These are phyloP conservation scores for Crematogaster levior DNA, from an alignment of 2,888 invertebrate genomes.

Conservation along the genomic window DNA sequence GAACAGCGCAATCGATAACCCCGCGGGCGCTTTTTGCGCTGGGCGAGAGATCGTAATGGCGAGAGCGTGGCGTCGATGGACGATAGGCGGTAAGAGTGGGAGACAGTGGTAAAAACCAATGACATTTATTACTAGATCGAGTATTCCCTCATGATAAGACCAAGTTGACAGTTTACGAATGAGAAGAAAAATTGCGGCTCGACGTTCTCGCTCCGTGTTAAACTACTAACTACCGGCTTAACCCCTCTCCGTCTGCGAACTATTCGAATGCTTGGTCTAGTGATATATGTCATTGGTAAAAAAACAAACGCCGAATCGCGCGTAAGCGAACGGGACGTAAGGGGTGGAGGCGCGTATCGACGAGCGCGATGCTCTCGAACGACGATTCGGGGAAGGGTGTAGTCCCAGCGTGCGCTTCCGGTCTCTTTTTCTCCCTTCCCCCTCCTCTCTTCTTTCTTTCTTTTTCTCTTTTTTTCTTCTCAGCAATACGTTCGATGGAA, in stretches of 20 bases:
- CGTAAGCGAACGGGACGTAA: slow-evolving; percentile 58
- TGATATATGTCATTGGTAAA: no score
- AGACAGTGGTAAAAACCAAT: slow-evolving; percentile 72
- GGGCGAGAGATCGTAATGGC: slow-evolving; percentile 62
- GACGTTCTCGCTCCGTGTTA: no score
- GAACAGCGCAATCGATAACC: slow-evolving; percentile 63
- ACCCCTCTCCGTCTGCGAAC: no score
- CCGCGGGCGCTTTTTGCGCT: slow-evolving; percentile 57
- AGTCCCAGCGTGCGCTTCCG: slow-evolving; percentile 33
- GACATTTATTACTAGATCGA: no score
- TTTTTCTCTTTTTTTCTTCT: not conserved
- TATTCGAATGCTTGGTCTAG: no score
- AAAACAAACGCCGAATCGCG: slow-evolving; percentile 52
- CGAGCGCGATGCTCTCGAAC: not conserved
- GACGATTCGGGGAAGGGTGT: slow-evolving; percentile 40
- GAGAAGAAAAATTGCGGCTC: no score
- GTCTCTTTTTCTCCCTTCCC: slow-evolving; percentile 5
- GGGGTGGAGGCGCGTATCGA: slow-evolving; percentile 14
- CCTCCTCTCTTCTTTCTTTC: not conserved
- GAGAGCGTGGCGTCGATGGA: slow-evolving; percentile 69
- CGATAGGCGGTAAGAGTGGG: slow-evolving; percentile 68
- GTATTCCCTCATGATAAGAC: no score
- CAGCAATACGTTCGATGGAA: not conserved
- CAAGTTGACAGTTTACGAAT: no score
- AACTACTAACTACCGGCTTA: no score